These are phyloP conservation scores for Stramonita haemastoma DNA, from an alignment of 2,888 invertebrate species.

Conservation along the genomic window DNA sequence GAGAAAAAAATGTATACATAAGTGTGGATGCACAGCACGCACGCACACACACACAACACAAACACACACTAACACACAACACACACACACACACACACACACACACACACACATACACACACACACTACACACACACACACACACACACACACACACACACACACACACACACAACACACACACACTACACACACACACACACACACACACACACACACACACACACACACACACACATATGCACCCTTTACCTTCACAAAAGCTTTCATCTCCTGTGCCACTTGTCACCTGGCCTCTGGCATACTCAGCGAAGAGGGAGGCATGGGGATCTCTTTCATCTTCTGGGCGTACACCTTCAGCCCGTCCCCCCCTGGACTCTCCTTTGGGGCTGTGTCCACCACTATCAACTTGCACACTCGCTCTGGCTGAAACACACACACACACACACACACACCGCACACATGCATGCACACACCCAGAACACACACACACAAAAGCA, in stretches of 20 bases:
- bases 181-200: too few species aligned
- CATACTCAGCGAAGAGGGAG: constrained; percentile 51
- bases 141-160: too few species aligned
- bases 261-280: constrained; percentile 81
- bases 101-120: too few species aligned
- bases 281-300: constrained; percentile 82
- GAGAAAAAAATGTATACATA: too few species aligned
- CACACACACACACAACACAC: too few species aligned
- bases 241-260: constrained; percentile 56
- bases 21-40: too few species aligned
- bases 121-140: too few species aligned
- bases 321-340: constrained; percentile 62
- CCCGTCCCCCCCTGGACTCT: constrained; percentile 78
- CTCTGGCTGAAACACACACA: constrained; percentile 70
- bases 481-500: too few species aligned
- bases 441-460: too few species aligned
- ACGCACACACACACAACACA: background rate
- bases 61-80: constrained; percentile 19
- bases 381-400: constrained; percentile 85
- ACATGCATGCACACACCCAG: too few species aligned
- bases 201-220: background rate
- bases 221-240: background rate
- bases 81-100: background rate
- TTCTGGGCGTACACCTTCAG: constrained; percentile 83
- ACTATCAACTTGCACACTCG: constrained; percentile 84